Evolutionary conservation across 35 echinoderm and acorn worm genomes (phyloP), one percentile per base, ranked within the genome.

Genomic region (Hemicentrotus pulcherrimus): DNA sequence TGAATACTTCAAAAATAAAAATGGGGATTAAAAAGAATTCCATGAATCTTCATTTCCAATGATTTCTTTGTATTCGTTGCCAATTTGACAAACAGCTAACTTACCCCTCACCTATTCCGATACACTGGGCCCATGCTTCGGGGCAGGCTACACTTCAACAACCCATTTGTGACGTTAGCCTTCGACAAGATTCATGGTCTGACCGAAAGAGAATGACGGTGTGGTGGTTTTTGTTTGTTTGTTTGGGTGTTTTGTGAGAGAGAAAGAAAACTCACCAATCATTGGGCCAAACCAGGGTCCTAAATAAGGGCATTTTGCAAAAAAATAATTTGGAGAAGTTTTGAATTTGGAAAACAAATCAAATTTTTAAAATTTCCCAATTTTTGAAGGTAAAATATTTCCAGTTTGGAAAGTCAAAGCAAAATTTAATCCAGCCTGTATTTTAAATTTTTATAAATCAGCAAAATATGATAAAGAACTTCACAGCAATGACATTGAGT

Each of bases 41-140:
- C 65, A 78, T 78, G 65, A 78, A 78, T 78, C 65, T 78, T 78
- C 65, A 78, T 78, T 78, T 78, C 65, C 65, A 78, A 4, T 78
- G 65, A 78, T n/a, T 78, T 78, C 65, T 78, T 78, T 78, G 65
- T 78, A 78, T 78, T 78, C 5, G 65, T 28, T 78, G 88, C 32
- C 88, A 90, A 90, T 90, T 90, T 90, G 32, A 90, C 32, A 41
- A 45, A 90, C 46, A 47, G 33, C 88, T 90, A 90, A 90, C 88
- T 90, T 90, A 90, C 88, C 88, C 88, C 88, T 47, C 46, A 47
- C 88, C 46, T 90, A 33, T 47, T 90, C 32, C 88, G 32, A 47
- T 90, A 90, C 88, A 90, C 32, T 90, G 86, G n/a, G 86, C 86
- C 32, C 32, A 31, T 33, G 88, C 32, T 90, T 88, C 46, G 46